A percentile compares a stretch with the other conserved stretches of the same genome.
Conservation (phyloP, 1,140 invertebrate genomes). For the Drosophila suzukii region DNA sequence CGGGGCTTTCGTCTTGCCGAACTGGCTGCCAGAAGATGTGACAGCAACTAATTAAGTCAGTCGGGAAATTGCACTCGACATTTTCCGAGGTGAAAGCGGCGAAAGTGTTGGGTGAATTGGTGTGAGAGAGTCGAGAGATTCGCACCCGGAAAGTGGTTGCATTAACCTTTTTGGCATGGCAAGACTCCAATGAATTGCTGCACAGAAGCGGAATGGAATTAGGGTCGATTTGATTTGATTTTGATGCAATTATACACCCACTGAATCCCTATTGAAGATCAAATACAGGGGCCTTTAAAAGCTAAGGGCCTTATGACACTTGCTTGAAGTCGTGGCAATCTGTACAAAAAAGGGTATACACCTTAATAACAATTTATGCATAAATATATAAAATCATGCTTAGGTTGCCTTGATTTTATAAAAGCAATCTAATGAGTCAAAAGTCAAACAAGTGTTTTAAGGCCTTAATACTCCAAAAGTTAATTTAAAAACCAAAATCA, state of each 20-base stretch:
- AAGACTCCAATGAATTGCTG: slow-evolving; percentile 3
- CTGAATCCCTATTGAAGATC: background rate
- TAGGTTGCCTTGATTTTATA: too few relatives aligned
- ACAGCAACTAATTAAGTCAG: slow-evolving; percentile 60
- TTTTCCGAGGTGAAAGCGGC: slow-evolving; percentile 23
- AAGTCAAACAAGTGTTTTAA: too few relatives aligned
- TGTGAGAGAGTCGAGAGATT: slow-evolving; percentile 17
- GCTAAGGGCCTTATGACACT: background rate
- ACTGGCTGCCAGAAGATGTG: slow-evolving; percentile 43
- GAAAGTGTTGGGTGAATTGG: slow-evolving; percentile 24
- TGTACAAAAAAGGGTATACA: too few relatives aligned
- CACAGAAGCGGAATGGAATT: background rate
- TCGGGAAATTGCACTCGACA: slow-evolving; percentile 42
- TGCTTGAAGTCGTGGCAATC: too few relatives aligned
- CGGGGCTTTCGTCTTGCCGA: slow-evolving; percentile 25
- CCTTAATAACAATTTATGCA: too few relatives aligned
- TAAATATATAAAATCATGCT: too few relatives aligned
- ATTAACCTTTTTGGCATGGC: slow-evolving; percentile 1
- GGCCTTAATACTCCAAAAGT: too few relatives aligned
- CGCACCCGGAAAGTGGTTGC: slow-evolving; percentile 3
- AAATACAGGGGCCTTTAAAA: background rate
- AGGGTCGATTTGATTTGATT: slow-evolving; percentile 3
- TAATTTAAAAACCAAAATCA: too few relatives aligned
- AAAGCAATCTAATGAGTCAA: too few relatives aligned
- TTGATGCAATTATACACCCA: background rate